Percentiles rank a stretch among this genome's conserved stretches.
These are phyloP conservation scores for Leucophenga maculata DNA, from an alignment of 2,888 invertebrate species.

Conservation along the genomic window DNA sequence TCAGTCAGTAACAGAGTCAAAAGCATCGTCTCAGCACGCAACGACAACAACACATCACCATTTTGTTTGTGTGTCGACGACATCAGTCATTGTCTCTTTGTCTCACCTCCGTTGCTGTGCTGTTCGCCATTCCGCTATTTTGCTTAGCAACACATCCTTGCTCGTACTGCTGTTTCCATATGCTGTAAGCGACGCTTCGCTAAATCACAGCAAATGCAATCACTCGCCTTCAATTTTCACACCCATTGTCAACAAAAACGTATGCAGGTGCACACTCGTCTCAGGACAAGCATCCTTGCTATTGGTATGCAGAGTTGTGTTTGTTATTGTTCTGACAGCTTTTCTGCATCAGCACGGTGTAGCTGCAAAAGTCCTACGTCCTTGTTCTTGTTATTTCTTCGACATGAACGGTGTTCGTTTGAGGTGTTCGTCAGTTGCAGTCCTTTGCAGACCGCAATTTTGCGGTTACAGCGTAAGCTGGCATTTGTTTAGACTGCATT, in stretches of 20 bases:
- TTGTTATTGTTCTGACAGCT: not conserved
- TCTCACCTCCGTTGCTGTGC: not conserved
- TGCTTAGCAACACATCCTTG: too few species aligned
- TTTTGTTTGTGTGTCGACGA: conserved; percentile 4
- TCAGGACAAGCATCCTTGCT: not conserved
- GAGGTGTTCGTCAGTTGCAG: conserved; percentile 51
- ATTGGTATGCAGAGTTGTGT: conserved; percentile 33
- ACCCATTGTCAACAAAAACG: conserved; percentile 64
- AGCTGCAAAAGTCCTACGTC: too few species aligned
- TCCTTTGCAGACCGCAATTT: conserved; percentile 61
- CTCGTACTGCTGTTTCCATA: too few species aligned
- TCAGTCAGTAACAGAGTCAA: conserved; percentile 31
- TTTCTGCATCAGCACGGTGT: not conserved
- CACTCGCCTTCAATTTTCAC: conserved; percentile 66
- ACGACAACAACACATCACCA: conserved; percentile 19
- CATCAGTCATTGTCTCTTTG: conserved; percentile 9
- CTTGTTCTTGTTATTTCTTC: too few species aligned
- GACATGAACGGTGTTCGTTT: too few species aligned
- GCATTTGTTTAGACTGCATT: too few species aligned
- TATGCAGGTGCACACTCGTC: conserved; percentile 27
- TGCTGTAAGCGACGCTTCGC: not conserved
- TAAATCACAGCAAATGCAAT: conserved; percentile 52
- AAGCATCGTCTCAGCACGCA: conserved; percentile 34
- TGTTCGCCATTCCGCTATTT: too few species aligned
- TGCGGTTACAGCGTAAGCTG: conserved; percentile 33